Conservation (phyloP, 2,113 vertebrate genomes). For the Verasper variegatus region DNA sequence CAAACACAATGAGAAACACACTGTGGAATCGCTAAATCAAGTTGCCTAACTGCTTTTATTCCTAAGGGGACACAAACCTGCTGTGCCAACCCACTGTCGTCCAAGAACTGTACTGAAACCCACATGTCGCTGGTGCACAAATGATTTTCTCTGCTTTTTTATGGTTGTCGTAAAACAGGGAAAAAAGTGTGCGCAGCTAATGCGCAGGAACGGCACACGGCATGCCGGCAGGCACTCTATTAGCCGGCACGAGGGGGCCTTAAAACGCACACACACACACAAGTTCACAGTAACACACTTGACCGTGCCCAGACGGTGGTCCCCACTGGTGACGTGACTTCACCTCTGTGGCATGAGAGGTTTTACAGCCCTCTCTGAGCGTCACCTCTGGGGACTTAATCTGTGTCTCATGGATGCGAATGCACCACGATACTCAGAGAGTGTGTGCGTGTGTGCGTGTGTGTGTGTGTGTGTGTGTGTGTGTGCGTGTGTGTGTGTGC, state of each 20-base stretch:
- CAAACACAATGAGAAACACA: slow-evolving; percentile 38
- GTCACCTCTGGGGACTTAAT: slow-evolving; percentile 45
- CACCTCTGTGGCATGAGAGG: slow-evolving; percentile 67
- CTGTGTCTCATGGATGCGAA: slow-evolving; percentile 45
- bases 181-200: slow-evolving; percentile 71
- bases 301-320: slow-evolving; percentile 47
- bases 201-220: slow-evolving; percentile 63
- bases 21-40: not conserved
- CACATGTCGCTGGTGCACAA: slow-evolving; percentile 60
- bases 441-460: not conserved
- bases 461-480: no score
- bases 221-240: slow-evolving; percentile 71
- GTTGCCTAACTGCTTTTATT: slow-evolving; percentile 17
- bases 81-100: slow-evolving; percentile 47
- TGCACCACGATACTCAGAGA: not conserved
- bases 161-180: slow-evolving; percentile 71
- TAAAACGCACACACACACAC: slow-evolving; percentile 60
- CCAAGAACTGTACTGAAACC: slow-evolving; percentile 40
- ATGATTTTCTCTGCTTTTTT: slow-evolving; percentile 70
- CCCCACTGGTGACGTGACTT: slow-evolving; percentile 58
- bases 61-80: slow-evolving; percentile 34
- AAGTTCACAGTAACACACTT: not conserved
- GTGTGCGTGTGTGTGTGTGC: not conserved
- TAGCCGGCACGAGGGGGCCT: slow-evolving; percentile 73
- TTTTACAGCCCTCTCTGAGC: slow-evolving; percentile 49